Base-by-base conservation (phyloP, 2,113 vertebrate species). In the Coryphaenoides rupestris region DNA sequence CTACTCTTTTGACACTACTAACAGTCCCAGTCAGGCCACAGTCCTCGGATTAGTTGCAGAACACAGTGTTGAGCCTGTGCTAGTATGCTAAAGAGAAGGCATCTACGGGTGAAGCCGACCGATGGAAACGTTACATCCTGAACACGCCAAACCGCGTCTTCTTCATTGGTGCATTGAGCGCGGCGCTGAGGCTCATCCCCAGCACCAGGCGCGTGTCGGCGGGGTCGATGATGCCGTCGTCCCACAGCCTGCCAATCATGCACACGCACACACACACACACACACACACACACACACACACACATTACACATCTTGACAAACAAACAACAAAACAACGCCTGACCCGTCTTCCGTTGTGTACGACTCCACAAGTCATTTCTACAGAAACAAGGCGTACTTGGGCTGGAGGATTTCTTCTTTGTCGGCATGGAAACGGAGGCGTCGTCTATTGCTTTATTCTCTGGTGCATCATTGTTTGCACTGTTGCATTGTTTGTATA, bases 171-270 rank as follows among this genome's bases (percentile, higher is more conserved):
- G 96, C 93, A 0, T 98, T 99, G 58, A 98, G 90, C 1, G 95
- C 90, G 9, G 94, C 95, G 0, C 96, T 97, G 57, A 99, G 86
- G 74, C 97, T 98, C 65, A 99, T 91, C 19, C 96, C 97, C 74
- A 99, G 73, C 71, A 99, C 93, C 64, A 99, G 73, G 46, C 97
- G 94, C 33, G 96, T 99, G 67, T 99, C 95, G 21, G 87, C 93
- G 4, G 97, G 97, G 73, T 99, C 96, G 66, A 99, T 99, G 65
- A 99, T 96, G 22, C 96, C 97, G 0, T 99, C 97, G 73, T 99
- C 97, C 96, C 97, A 99, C 21, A 99, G 81, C 72, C 97, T 98
- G 86, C 26, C 28, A 50, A 63, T 47, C 58, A 65, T 57, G 60
- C 0, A 50, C 47, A 50, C n/a, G 53, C 28, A 56, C 19, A 60